Evolutionary conservation across 64 coral and sea anemone species (phyloP).

Genomic region (Dendronephthya gigantea): DNA sequence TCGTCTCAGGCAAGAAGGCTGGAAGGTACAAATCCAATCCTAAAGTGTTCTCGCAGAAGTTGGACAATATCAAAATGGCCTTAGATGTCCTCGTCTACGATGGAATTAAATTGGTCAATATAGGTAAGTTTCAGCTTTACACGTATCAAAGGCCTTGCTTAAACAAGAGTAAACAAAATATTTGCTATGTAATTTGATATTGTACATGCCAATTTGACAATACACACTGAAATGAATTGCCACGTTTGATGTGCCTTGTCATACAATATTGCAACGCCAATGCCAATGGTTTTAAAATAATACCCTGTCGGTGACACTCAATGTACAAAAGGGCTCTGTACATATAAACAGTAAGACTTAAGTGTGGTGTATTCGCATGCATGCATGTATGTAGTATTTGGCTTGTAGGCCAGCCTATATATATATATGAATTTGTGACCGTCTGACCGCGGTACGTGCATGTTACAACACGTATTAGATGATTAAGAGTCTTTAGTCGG

Average conservation of each 20-base stretch:
- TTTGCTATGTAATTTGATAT: neutral
- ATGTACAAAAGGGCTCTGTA: too few relatives aligned
- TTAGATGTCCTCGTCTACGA: conserved; percentile 55
- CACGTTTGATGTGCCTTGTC: neutral
- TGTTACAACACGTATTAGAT: too few relatives aligned
- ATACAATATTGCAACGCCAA: too few relatives aligned
- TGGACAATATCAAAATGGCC: conserved; percentile 80
- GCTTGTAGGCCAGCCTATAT: too few relatives aligned
- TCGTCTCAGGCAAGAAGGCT: conserved; percentile 66
- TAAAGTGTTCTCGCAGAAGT: conserved; percentile 63
- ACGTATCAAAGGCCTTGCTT: neutral
- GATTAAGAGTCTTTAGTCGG: too few relatives aligned
- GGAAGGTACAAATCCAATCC: conserved; percentile 55
- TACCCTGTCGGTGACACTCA: too few relatives aligned
- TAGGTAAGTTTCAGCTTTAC: conserved; percentile 48
- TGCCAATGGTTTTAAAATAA: too few relatives aligned
- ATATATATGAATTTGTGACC: too few relatives aligned
- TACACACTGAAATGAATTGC: neutral
- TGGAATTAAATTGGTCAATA: conserved; percentile 92
- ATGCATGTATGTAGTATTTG: too few relatives aligned
- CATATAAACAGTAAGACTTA: too few relatives aligned
- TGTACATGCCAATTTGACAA: neutral
- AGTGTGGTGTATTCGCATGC: too few relatives aligned
- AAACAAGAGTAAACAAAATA: neutral
- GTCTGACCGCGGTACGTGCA: too few relatives aligned